These are phyloP conservation scores for Mionectes macconnelli DNA, from an alignment of 2,113 vertebrate genomes.

Conservation along the genomic window DNA sequence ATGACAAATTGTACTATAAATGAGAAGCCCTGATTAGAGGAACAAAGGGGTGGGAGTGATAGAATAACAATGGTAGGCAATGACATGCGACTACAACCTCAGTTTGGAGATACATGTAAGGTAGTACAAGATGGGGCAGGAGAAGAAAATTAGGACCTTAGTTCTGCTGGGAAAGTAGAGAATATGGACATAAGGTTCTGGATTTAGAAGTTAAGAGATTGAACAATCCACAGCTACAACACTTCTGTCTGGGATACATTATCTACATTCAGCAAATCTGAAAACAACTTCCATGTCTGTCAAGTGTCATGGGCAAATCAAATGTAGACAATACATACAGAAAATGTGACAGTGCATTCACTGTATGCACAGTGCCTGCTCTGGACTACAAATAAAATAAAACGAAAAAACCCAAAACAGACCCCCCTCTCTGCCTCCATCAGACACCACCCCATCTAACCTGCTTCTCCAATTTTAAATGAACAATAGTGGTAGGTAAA, in stretches of 20 bases:
- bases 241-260: not conserved
- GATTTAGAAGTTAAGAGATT: not conserved
- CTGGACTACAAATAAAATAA: not conserved
- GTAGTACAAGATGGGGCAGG: not conserved
- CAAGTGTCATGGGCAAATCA: not conserved
- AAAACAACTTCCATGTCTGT: not conserved
- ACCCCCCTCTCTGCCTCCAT: not conserved
- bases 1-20: not conserved
- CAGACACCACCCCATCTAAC: too few species aligned
- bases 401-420: not conserved
- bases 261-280: not conserved
- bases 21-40: not conserved
- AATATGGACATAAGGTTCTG: not conserved
- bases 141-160: not conserved
- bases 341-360: not conserved
- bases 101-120: not conserved
- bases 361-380: not conserved
- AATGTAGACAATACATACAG: rapidly evolving
- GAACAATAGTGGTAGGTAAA: not conserved
- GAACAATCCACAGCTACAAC: not conserved
- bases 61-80: not conserved
- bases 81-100: not conserved
- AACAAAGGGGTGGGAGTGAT: not conserved
- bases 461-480: not conserved
- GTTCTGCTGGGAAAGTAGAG: not conserved